These are phyloP conservation scores for Trypoxylon attenuatum DNA, from an alignment of 2,888 invertebrate species.

Conservation along the genomic window DNA sequence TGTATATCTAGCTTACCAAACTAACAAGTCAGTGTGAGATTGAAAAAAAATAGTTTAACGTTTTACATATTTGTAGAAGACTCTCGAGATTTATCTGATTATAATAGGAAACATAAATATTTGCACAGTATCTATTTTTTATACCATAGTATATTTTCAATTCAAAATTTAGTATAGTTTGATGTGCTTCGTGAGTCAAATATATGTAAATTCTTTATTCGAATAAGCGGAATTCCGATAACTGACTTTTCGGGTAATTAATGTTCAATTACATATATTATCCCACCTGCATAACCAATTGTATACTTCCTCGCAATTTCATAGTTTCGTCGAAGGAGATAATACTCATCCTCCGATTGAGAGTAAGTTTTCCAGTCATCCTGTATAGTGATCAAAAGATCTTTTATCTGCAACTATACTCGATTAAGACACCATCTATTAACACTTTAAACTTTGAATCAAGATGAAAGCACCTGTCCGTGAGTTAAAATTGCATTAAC, in stretches of 20 bases:
- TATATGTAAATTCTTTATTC: neutral
- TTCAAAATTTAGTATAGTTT: too few species aligned
- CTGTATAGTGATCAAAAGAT: slow-evolving; percentile 24
- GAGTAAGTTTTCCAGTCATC: slow-evolving; percentile 39
- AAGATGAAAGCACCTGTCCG: slow-evolving; percentile 23
- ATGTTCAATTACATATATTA: neutral
- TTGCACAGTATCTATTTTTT: too few species aligned
- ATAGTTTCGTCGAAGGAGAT: slow-evolving; percentile 31
- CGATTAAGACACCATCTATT: neutral
- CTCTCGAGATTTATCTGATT: too few species aligned
- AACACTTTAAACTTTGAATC: neutral
- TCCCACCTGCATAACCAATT: slow-evolving; percentile 34
- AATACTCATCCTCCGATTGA: slow-evolving; percentile 9
- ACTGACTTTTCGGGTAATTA: too few species aligned
- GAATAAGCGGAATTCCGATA: too few species aligned
- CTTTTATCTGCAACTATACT: slow-evolving; percentile 29
- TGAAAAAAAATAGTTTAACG: neutral
- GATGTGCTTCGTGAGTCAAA: too few species aligned
- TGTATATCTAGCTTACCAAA: too few species aligned
- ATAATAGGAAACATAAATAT: too few species aligned
- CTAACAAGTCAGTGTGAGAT: too few species aligned
- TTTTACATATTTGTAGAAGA: too few species aligned
- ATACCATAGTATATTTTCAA: too few species aligned
- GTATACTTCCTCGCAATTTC: slow-evolving; percentile 26
- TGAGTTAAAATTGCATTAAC: slow-evolving; percentile 38